Base-by-base conservation (phyloP, 2,888 invertebrate species). In the Norana najaformis region DNA sequence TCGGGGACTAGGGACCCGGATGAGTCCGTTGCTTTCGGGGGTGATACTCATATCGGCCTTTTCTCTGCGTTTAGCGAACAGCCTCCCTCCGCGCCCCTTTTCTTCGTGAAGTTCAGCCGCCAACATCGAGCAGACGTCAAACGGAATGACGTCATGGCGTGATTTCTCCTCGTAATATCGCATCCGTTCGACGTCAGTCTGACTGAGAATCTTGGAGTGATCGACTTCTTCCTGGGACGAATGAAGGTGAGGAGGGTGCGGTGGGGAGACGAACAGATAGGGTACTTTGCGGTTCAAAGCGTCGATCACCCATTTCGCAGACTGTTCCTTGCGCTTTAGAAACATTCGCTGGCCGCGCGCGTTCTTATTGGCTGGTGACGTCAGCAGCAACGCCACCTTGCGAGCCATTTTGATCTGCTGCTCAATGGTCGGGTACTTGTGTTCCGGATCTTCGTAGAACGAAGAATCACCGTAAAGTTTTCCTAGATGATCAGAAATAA, bases 341-440 rank as follows among this genome's bases (percentile, higher is more conserved):
- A 98, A 98, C 98, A 98, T 98, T 94, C 97, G 97, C 95, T 98
- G 98, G n/a, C 98, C 98, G 94, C 97, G 97, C 95, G 98, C 98
- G 95, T 97, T 97, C 95, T 97, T 97, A 95, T 98, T 98, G 95
- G 97, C 93, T 47, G 93, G 93, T 95, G 98, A 98, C 93, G 97
- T 98, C 93, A 99, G 95, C 82, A 98, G 98, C 95, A 97, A 96
- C 92, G 98, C 98, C 95, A 99, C 98, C 95, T 97, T 96, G 92
- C 97, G 96, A 88, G 98, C 98, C 93, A 99, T 96, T 95, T 98
- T 97, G 95, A 98, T 98, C 96, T 99, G 98, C 95, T 99, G 98
- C 95, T 98, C 98, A 92, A 99, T 97, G 0, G 98, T 98, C 8
- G 99, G 99, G 95, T 98, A 98, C 90, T 94, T 93, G 90, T 94